phyloP scores from a whole-genome alignment of 2,113 vertebrate species.

The Aegotheles bennettii region DNA sequence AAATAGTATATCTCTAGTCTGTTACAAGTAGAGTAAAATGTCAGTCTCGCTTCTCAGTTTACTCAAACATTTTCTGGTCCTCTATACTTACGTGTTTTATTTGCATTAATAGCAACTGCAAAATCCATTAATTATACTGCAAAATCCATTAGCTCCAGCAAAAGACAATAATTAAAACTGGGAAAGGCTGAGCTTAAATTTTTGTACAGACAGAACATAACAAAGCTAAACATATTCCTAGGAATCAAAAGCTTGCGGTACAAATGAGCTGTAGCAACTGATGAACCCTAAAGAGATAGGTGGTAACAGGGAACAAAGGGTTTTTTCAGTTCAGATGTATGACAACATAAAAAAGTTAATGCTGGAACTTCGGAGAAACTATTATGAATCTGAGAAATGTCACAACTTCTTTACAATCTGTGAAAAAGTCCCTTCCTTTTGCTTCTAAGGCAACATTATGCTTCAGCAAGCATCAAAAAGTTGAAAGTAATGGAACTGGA shows the following conservation, averaged over 20 bases:
- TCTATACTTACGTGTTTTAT: background rate
- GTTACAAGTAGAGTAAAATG: background rate
- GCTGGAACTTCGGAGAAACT: constrained; percentile 19
- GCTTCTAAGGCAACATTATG: background rate
- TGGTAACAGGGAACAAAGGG: background rate
- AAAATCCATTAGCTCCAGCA: background rate
- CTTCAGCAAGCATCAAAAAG: background rate
- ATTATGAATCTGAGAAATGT: constrained; percentile 31
- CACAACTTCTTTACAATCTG: constrained; percentile 12
- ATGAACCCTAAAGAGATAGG: background rate
- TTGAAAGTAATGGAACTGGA: constrained; percentile 33
- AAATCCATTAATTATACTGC: background rate
- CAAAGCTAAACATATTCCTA: background rate
- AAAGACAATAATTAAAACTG: background rate
- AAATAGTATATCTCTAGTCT: background rate
- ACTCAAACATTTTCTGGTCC: background rate
- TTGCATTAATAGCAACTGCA: background rate
- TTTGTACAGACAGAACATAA: background rate
- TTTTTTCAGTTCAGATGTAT: background rate
- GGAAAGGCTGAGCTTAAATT: background rate
- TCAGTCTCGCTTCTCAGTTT: background rate
- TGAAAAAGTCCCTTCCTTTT: background rate
- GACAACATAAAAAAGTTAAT: background rate
- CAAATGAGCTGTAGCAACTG: background rate
- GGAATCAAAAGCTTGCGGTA: background rate